These are phyloP conservation scores for Stenichneumon culpator DNA, from an alignment of 2,888 invertebrate genomes.

Conservation along the genomic window DNA sequence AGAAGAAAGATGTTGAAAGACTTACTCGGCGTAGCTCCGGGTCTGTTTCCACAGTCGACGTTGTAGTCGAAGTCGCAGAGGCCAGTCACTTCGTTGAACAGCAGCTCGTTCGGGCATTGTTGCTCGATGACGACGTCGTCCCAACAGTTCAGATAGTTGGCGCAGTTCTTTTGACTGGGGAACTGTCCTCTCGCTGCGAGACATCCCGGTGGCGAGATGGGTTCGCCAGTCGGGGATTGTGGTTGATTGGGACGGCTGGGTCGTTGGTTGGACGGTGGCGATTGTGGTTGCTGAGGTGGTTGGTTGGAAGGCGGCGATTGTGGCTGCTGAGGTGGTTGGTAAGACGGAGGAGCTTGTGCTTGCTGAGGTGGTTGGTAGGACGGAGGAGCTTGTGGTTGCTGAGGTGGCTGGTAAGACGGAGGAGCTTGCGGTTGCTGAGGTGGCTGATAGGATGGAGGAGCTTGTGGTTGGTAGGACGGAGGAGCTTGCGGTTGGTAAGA, in stretches of 20 bases:
- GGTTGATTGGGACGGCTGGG: background rate
- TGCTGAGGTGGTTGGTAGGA: constrained; percentile 39
- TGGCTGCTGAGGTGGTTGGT: constrained; percentile 9
- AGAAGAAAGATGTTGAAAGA: constrained; percentile 35
- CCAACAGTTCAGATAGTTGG: constrained; percentile 90
- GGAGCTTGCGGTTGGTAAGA: constrained; percentile 7
- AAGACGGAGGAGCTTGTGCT: background rate
- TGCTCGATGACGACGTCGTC: constrained; percentile 89
- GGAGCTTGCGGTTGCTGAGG: constrained; percentile 51
- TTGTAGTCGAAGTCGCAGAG: constrained; percentile 89
- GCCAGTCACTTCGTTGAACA: constrained; percentile 87
- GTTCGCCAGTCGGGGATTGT: constrained; percentile 2
- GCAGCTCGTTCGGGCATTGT: constrained; percentile 88
- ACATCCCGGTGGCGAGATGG: constrained; percentile 75
- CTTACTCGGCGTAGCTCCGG: constrained; percentile 82
- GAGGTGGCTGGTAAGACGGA: constrained; percentile 58
- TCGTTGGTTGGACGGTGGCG: constrained; percentile 53
- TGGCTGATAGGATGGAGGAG: constrained; percentile 37
- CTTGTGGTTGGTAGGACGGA: constrained; percentile 21
- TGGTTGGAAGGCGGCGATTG: constrained; percentile 57
- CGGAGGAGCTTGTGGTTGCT: constrained; percentile 5
- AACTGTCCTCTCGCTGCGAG: constrained; percentile 87
- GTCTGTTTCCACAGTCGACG: constrained; percentile 88
- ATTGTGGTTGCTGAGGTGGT: constrained; percentile 57
- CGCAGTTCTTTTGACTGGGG: constrained; percentile 87